Evolutionary conservation across 2,113 vertebrate genomes (phyloP).

Genomic region (Reinhardtius hippoglossoides): DNA sequence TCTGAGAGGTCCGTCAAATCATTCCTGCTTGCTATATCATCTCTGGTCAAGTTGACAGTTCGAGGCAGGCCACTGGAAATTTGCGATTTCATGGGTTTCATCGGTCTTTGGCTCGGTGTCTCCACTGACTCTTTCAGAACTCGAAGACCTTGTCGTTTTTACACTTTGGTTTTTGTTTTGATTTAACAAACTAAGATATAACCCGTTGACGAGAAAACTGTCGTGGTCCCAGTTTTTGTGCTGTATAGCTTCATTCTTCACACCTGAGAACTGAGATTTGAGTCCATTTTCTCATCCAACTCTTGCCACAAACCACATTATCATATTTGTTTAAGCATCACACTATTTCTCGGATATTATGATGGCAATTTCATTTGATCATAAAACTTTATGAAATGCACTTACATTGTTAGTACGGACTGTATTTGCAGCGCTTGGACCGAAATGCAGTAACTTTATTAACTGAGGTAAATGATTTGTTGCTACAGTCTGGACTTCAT

Average conservation of each 20-base stretch:
- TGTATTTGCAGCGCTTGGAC: neutral
- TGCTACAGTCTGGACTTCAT: neutral
- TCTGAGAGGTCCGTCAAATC: no score
- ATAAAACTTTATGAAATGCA: conserved; percentile 2
- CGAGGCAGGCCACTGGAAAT: no score
- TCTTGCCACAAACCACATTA: neutral
- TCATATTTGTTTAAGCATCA: neutral
- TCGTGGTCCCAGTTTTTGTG: no score
- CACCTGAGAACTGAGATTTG: neutral
- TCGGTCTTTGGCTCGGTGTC: neutral
- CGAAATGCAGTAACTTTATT: neutral
- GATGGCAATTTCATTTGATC: neutral
- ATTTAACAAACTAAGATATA: no score
- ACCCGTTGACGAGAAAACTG: no score
- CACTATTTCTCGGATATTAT: neutral
- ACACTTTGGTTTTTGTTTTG: no score
- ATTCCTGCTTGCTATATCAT: no score
- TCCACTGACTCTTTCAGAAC: no score
- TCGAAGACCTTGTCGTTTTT: no score
- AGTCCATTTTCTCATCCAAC: neutral
- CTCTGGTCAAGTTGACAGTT: no score
- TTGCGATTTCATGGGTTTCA: no score
- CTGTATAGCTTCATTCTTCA: neutral
- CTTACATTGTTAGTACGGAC: neutral
- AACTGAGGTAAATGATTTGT: neutral